phyloP scores from a whole-genome alignment of 1,140 invertebrate genomes.

The Drosophila parvula region DNA sequence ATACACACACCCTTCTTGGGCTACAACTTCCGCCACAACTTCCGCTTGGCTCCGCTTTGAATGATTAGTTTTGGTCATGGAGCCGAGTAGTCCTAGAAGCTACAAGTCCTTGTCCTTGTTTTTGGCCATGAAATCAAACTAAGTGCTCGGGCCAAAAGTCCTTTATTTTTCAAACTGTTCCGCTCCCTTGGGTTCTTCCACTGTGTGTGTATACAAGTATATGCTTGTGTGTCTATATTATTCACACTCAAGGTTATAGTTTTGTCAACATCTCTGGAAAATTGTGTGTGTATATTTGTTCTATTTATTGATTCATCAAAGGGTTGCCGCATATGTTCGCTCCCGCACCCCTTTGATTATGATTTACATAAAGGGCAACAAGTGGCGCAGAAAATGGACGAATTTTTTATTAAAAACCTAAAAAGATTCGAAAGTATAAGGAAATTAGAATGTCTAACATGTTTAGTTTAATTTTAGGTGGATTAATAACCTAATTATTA shows the following conservation, averaged over 20 bases:
- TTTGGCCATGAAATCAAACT: constrained; percentile 63
- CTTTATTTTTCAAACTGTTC: constrained; percentile 40
- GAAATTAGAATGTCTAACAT: background rate
- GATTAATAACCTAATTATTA: background rate
- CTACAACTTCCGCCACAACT: constrained; percentile 66
- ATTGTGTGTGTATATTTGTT: constrained; percentile 44
- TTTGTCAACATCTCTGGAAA: constrained; percentile 51
- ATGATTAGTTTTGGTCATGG: constrained; percentile 75
- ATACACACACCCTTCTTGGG: constrained; percentile 22
- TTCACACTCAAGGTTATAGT: constrained; percentile 47
- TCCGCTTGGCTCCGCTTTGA: constrained; percentile 61
- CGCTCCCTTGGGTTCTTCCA: constrained; percentile 4
- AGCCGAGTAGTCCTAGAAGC: constrained; percentile 26
- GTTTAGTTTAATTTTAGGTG: background rate
- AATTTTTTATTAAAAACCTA: background rate
- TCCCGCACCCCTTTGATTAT: constrained; percentile 33
- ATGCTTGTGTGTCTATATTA: constrained; percentile 4
- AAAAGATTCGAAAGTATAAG: background rate
- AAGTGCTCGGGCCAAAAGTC: constrained; percentile 35
- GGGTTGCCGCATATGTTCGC: constrained; percentile 5
- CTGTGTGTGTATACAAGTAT: background rate
- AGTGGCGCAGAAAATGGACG: constrained; percentile 17
- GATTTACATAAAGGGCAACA: constrained; percentile 51
- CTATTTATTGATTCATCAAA: constrained; percentile 49
- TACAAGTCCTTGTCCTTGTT: constrained; percentile 23